Percentiles rank a stretch among this genome's conserved stretches.
phyloP scores from a whole-genome alignment of 2,113 vertebrate species.

The Thunnus maccoyii region DNA sequence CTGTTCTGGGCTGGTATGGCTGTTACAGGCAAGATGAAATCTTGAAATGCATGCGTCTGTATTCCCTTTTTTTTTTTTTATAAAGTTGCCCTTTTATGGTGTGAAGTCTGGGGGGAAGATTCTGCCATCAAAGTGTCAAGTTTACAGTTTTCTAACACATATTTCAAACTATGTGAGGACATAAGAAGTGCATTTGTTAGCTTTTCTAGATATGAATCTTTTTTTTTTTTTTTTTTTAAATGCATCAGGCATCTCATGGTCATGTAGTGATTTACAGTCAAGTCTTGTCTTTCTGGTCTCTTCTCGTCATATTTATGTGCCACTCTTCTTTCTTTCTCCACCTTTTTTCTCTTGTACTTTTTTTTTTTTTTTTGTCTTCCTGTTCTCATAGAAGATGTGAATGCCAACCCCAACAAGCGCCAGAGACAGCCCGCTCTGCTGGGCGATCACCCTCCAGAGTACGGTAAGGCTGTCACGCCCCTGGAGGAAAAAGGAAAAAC shows the following conservation, averaged over 20 bases:
- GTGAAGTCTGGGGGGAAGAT: neutral
- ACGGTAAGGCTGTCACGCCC: conserved; percentile 78
- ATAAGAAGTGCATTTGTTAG: no score
- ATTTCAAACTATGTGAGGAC: no score
- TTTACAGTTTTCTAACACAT: neutral
- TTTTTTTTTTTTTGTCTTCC: neutral
- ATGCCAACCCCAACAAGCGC: conserved; percentile 92
- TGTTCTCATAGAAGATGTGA: conserved; percentile 84
- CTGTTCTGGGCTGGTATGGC: neutral
- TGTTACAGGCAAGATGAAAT: neutral
- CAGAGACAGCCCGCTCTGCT: conserved; percentile 93
- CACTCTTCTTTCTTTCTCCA: neutral
- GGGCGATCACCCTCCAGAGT: conserved; percentile 93
- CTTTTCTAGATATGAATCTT: no score
- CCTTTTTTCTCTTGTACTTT: neutral
- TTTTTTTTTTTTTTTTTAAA: neutral
- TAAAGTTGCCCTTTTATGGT: neutral
- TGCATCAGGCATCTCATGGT: conserved; percentile 10
- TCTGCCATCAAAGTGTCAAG: neutral
- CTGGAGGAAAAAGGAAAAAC: neutral
- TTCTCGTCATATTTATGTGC: conserved; percentile 30
- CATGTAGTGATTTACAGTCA: conserved; percentile 12
- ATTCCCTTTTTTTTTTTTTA: neutral
- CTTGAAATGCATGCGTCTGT: conserved; percentile 40
- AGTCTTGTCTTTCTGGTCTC: neutral